Evolutionary conservation across 2,113 vertebrate genomes (phyloP), one percentile per base, ranked within the genome.

Genomic region (Sminthopsis crassicaudata): DNA sequence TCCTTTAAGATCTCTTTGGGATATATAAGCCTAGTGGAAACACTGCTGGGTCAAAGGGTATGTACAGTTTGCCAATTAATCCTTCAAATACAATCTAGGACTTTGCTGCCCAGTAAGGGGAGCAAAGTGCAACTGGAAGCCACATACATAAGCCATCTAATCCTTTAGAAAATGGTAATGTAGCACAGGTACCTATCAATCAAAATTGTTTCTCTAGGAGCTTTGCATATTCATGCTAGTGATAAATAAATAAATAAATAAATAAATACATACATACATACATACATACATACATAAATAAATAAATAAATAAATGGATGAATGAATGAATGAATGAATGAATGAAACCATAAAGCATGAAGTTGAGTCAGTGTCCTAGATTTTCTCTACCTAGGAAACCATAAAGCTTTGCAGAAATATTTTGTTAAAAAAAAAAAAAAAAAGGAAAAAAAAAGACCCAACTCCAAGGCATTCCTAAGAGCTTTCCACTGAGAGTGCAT

Each of bases 21-120:
- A n/a, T n/a, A n/a, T n/a, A n/a, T n/a, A n/a, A n/a, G n/a, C n/a
- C n/a, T n/a, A n/a, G n/a, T n/a, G n/a, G n/a, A n/a, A n/a, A n/a
- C n/a, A n/a, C n/a, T n/a, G n/a, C n/a, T n/a, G n/a, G n/a, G n/a
- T n/a, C n/a, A n/a, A n/a, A n/a, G n/a, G n/a, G n/a, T n/a, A n/a
- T n/a, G n/a, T n/a, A n/a, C n/a, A n/a, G n/a, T n/a, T n/a, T 48
- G 48, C 48, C 48, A 48, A 96, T 97, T 55, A 96, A 97, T 96
- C 96, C 88, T 96, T 92, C 89, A 91, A 96, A 95, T 90, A 89
- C 12, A 27, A 12, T 53, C n/a, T 55, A 89, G 26, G 91, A 52
- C 50, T 54, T 48, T 54, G 52, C 1, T 2, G 91, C 52, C 91
- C 91, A 93, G 94, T 4, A 12, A 97, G 48, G 91, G 55, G 88